Conservation (phyloP, 1,140 invertebrate species). For the Drosophila kurseongensis region DNA sequence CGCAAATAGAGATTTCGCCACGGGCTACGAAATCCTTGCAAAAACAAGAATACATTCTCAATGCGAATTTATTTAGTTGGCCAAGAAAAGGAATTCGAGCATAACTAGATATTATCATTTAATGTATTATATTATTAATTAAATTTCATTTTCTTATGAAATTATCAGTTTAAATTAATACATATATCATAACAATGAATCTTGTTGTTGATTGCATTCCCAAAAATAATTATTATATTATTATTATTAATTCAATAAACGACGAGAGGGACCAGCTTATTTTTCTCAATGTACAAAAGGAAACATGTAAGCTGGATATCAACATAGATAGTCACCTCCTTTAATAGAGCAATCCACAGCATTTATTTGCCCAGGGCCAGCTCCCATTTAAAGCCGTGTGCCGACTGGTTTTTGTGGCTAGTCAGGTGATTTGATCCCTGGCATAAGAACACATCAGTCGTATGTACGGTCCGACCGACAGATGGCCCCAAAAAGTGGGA, state of each 20-base stretch:
- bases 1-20: slow-evolving; percentile 27
- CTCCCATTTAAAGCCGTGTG: slow-evolving; percentile 4
- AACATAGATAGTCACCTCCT: slow-evolving; percentile 2
- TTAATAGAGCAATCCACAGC: slow-evolving; percentile 4
- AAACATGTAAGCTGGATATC: neutral
- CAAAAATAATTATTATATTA: too few relatives aligned
- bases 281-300: neutral
- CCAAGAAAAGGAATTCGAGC: neutral
- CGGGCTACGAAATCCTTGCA: slow-evolving; percentile 4
- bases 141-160: too few relatives aligned
- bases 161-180: too few relatives aligned
- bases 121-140: too few relatives aligned
- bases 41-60: slow-evolving; percentile 6
- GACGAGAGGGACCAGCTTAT: neutral
- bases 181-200: too few relatives aligned
- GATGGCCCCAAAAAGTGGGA: slow-evolving; percentile 23
- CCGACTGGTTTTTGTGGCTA: slow-evolving; percentile 9
- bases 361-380: slow-evolving; percentile 13
- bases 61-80: neutral
- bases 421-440: slow-evolving; percentile 24
- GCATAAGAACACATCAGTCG: slow-evolving; percentile 12
- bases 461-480: neutral
- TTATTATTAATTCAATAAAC: too few relatives aligned
- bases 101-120: too few relatives aligned
- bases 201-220: too few relatives aligned